Percentiles rank a stretch among this genome's conserved stretches.
Evolutionary conservation across 1,140 invertebrate species (phyloP).

Genomic region (Heliconius congener): DNA sequence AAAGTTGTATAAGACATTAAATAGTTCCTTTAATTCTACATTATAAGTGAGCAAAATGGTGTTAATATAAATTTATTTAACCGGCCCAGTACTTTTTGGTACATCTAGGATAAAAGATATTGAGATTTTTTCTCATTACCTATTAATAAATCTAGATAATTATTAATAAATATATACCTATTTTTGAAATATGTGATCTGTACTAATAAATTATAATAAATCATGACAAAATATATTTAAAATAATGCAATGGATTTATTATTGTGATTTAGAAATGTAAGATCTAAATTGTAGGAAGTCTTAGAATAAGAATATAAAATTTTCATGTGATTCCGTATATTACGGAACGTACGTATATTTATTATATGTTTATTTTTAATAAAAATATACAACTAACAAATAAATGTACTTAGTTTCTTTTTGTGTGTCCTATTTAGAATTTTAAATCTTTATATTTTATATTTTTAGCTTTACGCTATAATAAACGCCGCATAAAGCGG

Average conservation of each 20-base stretch:
- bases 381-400: constrained; percentile 25
- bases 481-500: no score
- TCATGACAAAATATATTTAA: constrained; percentile 59
- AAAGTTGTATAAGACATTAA: constrained; percentile 49
- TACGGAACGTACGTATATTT: constrained; percentile 64
- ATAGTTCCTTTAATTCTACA: constrained; percentile 60
- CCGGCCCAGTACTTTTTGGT: constrained; percentile 43
- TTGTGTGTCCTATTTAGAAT: not conserved
- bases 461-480: no score
- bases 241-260: constrained; percentile 43
- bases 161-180: constrained; percentile 18
- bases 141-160: not conserved
- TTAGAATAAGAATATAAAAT: constrained; percentile 24
- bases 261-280: constrained; percentile 41
- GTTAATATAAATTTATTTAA: constrained; percentile 26
- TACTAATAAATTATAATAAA: constrained; percentile 35
- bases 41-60: constrained; percentile 5
- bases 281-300: constrained; percentile 17
- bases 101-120: constrained; percentile 14
- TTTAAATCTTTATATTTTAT: no score
- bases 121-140: constrained; percentile 7
- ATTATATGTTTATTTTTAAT: constrained; percentile 51
- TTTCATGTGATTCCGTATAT: constrained; percentile 65
- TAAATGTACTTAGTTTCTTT: not conserved
- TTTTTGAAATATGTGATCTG: constrained; percentile 29